phyloP scores from a whole-genome alignment of 1,140 invertebrate genomes.

The Coboldia fuscipes region DNA sequence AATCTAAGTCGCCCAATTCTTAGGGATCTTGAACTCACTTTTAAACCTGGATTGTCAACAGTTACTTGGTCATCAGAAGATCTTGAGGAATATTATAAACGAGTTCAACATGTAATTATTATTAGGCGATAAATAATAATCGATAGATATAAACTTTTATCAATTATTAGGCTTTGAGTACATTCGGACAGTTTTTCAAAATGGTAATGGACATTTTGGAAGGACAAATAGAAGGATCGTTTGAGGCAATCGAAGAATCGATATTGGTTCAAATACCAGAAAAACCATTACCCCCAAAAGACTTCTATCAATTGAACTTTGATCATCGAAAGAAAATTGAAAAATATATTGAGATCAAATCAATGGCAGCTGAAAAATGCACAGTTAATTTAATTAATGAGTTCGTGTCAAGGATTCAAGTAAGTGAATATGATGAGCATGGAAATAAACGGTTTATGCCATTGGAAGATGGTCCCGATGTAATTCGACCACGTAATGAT shows the following conservation, averaged over 20 bases:
- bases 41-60: slow-evolving; percentile 52
- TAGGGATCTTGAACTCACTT: slow-evolving; percentile 39
- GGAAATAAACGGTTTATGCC: slow-evolving; percentile 11
- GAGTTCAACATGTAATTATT: slow-evolving; percentile 19
- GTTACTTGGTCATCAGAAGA: slow-evolving; percentile 61
- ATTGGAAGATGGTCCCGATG: slow-evolving; percentile 11
- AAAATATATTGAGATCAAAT: slow-evolving; percentile 31
- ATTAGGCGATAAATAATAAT: not conserved
- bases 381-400: slow-evolving; percentile 46
- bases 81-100: slow-evolving; percentile 46
- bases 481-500: slow-evolving; percentile 11
- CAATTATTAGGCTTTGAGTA: slow-evolving; percentile 9
- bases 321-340: slow-evolving; percentile 23
- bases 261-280: slow-evolving; percentile 40
- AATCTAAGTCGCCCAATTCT: slow-evolving; percentile 31
- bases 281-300: slow-evolving; percentile 34
- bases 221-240: slow-evolving; percentile 45
- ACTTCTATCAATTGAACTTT: slow-evolving; percentile 43
- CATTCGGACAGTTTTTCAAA: slow-evolving; percentile 10
- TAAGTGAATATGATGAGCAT: slow-evolving; percentile 21
- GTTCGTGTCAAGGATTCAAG: slow-evolving; percentile 38
- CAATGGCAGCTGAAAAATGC: slow-evolving; percentile 34
- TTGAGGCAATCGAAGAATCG: slow-evolving; percentile 38
- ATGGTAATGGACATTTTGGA: slow-evolving; percentile 49
- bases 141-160: not conserved